Percentiles rank a stretch among this genome's conserved stretches.
phyloP scores from a whole-genome alignment of 2,113 vertebrate species.

The Prietella phreatophila region DNA sequence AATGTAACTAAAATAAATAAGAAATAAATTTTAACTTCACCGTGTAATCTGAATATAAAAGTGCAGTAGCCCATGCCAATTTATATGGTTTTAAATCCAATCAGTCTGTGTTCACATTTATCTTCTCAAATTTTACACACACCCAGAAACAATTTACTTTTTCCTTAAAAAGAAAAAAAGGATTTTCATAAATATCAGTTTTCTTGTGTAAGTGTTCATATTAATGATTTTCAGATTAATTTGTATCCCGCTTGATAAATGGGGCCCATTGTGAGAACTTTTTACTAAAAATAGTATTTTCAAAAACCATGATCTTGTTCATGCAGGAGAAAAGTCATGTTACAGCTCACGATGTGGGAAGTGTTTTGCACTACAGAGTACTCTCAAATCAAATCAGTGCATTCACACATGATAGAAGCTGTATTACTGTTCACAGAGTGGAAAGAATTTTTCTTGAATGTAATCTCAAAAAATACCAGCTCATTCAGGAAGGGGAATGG shows the following conservation, averaged over 20 bases:
- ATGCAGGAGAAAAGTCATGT: background rate
- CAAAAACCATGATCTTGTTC: background rate
- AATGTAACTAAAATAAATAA: no score
- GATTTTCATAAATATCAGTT: background rate
- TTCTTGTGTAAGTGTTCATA: background rate
- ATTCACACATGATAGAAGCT: background rate
- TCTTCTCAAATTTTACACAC: background rate
- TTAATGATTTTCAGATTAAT: background rate
- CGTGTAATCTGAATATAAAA: no score
- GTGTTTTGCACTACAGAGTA: background rate
- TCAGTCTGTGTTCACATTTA: background rate
- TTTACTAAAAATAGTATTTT: background rate
- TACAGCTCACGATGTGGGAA: background rate
- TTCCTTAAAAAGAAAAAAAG: background rate
- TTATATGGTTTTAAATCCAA: no score
- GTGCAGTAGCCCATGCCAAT: no score
- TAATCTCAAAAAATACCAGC: background rate
- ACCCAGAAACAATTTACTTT: no score
- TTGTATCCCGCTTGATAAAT: background rate
- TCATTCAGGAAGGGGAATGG: background rate
- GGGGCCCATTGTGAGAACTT: background rate
- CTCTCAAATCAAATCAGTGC: background rate
- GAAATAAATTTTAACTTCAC: no score
- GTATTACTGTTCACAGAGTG: background rate
- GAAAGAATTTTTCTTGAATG: background rate